These are phyloP conservation scores for Nymphalis io DNA, from an alignment of 1,140 invertebrate genomes.

Conservation along the genomic window DNA sequence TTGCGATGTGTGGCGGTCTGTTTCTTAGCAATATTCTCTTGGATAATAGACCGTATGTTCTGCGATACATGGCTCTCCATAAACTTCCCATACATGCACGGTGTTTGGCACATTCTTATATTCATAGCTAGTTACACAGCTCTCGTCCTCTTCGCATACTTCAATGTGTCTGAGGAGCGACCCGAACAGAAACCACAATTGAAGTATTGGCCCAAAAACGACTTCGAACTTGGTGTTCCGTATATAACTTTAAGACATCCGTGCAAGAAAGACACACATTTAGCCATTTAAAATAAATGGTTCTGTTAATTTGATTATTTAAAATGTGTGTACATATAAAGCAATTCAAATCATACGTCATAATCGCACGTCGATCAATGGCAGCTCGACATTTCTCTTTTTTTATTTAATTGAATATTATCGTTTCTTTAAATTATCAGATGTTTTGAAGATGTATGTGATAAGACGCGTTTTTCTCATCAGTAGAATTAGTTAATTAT, in stretches of 20 bases:
- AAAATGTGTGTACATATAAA: too few relatives aligned
- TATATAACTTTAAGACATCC: constrained; percentile 85
- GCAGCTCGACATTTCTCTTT: too few relatives aligned
- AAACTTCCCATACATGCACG: constrained; percentile 90
- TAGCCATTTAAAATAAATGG: constrained; percentile 70
- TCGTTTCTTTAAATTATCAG: too few relatives aligned
- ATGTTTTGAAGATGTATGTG: too few relatives aligned
- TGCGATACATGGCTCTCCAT: constrained; percentile 89
- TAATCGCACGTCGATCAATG: too few relatives aligned
- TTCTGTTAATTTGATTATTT: neutral
- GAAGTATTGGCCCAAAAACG: constrained; percentile 88
- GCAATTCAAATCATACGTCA: too few relatives aligned
- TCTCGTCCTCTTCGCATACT: constrained; percentile 89
- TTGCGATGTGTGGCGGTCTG: constrained; percentile 85
- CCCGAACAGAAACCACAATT: constrained; percentile 86
- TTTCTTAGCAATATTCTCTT: constrained; percentile 86
- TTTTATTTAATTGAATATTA: too few relatives aligned
- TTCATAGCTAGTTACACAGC: constrained; percentile 89
- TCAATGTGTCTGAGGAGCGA: constrained; percentile 86
- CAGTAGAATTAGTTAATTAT: neutral
- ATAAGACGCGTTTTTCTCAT: too few relatives aligned
- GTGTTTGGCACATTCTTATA: constrained; percentile 90
- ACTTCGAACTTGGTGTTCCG: constrained; percentile 88
- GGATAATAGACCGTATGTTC: constrained; percentile 89
- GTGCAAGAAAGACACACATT: constrained; percentile 75